phyloP scores from a whole-genome alignment of 2,888 invertebrate genomes.

The Heliconius charithonia region DNA sequence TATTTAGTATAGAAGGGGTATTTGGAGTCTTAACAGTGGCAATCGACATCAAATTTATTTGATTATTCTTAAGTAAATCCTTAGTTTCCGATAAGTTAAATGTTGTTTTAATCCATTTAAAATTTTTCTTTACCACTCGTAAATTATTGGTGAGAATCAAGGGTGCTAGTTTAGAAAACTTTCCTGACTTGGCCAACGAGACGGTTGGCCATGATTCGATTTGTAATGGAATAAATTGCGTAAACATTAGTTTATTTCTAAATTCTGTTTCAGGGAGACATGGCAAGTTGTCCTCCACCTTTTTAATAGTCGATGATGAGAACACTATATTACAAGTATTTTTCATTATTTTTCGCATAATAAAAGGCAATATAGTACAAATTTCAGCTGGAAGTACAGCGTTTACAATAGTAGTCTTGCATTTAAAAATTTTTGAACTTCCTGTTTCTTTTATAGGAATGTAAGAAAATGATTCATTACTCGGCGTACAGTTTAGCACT shows the following conservation, averaged over 20 bases:
- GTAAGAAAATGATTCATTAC: constrained; percentile 54
- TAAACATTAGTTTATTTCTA: constrained; percentile 16
- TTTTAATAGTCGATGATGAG: constrained; percentile 47
- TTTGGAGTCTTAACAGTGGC: neutral
- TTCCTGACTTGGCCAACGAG: neutral
- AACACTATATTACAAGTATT: constrained; percentile 44
- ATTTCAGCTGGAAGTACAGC: constrained; percentile 72
- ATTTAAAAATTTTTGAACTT: constrained; percentile 65
- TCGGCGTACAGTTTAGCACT: constrained; percentile 45
- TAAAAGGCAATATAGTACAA: constrained; percentile 69
- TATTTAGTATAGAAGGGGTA: neutral
- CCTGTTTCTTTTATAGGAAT: constrained; percentile 56
- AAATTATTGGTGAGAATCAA: neutral
- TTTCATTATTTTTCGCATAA: constrained; percentile 60
- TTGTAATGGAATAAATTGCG: constrained; percentile 21
- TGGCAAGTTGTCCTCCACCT: constrained; percentile 46
- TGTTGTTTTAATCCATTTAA: neutral
- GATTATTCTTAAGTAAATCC: constrained; percentile 3
- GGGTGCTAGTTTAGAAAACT: constrained; percentile 17
- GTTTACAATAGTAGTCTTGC: constrained; percentile 66
- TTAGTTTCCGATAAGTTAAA: constrained; percentile 4
- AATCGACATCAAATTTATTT: constrained; percentile 9
- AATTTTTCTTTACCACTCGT: constrained; percentile 1
- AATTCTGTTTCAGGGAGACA: constrained; percentile 32
- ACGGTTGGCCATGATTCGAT: neutral